These are phyloP conservation scores for human (Homo sapiens) DNA, from an alignment of 2,113 vertebrate genomes.

Conservation along the genomic window GRCh38 chr7:33636001-33636500, in stretches of 20 bases:
- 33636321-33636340: background rate
- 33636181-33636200: no score
- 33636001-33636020: background rate
- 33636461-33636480: background rate
- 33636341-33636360: background rate
- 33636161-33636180: background rate
- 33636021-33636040: background rate
- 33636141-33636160: background rate
- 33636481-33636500: background rate
- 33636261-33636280: background rate
- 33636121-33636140: background rate
- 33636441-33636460: background rate
- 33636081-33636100: background rate
- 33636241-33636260: background rate
- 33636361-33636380: background rate
- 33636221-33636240: background rate
- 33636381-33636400: background rate
- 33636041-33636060: background rate
- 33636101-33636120: background rate
- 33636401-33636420: background rate
- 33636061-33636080: background rate
- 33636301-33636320: background rate
- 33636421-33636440: background rate
- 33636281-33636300: background rate
- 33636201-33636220: no score